Conservation (phyloP, 2,888 invertebrate species). For the Sesamia inferens region DNA sequence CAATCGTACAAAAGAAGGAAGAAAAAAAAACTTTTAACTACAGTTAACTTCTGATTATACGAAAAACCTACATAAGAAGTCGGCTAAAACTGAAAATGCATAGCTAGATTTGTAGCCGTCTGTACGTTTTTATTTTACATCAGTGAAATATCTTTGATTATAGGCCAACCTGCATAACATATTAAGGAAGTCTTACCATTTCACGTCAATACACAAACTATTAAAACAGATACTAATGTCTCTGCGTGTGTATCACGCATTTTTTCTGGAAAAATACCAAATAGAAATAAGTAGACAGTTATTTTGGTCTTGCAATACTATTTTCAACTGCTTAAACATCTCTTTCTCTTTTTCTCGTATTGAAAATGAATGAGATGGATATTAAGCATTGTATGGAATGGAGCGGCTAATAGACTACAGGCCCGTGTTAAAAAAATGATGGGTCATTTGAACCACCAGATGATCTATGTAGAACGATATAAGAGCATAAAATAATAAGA, state of each 20-base stretch:
- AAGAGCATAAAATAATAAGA: too few relatives aligned
- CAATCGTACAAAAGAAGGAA: too few relatives aligned
- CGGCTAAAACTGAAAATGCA: background rate
- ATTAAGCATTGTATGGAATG: background rate
- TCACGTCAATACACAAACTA: background rate
- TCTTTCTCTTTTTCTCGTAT: slow-evolving; percentile 18
- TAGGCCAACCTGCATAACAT: background rate
- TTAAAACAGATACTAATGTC: background rate
- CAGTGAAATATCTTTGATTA: background rate
- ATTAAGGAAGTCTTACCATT: too few relatives aligned
- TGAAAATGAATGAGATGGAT: background rate
- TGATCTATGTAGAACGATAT: too few relatives aligned
- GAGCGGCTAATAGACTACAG: too few relatives aligned
- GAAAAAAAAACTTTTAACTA: too few relatives aligned
- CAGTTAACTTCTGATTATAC: background rate
- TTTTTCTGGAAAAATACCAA: background rate
- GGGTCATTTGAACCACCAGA: too few relatives aligned
- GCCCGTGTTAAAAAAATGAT: too few relatives aligned
- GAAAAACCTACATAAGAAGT: background rate
- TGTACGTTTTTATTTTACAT: background rate
- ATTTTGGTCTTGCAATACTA: slow-evolving; percentile 15
- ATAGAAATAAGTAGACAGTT: background rate
- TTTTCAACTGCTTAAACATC: background rate
- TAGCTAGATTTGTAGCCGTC: background rate
- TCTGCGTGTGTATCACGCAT: background rate